A percentile compares a stretch with the other conserved stretches of the same genome.
Evolutionary conservation across 1,140 invertebrate genomes (phyloP).

Genomic region (Polypedilum vanderplanki): DNA sequence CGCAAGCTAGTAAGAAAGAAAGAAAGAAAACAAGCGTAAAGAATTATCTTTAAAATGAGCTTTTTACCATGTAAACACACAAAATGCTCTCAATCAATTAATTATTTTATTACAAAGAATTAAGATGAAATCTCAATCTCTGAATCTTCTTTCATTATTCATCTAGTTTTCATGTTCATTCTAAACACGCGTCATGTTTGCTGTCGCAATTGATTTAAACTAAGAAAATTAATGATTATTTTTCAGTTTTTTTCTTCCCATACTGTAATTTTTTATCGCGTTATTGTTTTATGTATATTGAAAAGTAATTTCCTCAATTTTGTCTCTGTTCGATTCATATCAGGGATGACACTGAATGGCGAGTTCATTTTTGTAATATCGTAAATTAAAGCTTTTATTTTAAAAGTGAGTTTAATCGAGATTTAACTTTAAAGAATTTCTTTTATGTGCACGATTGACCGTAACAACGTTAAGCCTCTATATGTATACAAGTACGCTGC

Average conservation of each 20-base stretch:
- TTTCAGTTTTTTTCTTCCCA: not conserved
- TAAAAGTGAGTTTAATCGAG: too few species aligned
- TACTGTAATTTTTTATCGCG: not conserved
- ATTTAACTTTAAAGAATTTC: too few species aligned
- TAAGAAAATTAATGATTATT: conserved; percentile 24
- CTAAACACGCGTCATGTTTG: conserved; percentile 15
- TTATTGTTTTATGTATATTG: not conserved
- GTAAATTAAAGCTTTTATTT: too few species aligned
- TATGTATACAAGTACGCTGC: too few species aligned
- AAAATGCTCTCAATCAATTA: conserved; percentile 1
- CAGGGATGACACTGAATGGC: too few species aligned
- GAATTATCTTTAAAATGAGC: not conserved
- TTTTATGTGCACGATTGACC: too few species aligned
- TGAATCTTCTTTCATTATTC: not conserved
- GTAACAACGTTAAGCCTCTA: too few species aligned
- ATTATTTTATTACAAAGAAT: conserved; percentile 28
- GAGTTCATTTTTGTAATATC: too few species aligned
- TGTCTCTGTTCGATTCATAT: not conserved
- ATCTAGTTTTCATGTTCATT: not conserved
- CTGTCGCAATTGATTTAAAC: conserved; percentile 14
- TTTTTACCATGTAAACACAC: not conserved
- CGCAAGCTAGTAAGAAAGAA: too few species aligned
- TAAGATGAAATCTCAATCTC: conserved; percentile 25
- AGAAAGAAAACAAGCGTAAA: not conserved
- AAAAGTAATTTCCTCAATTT: not conserved